Conservation (phyloP, 23 tunicate species). For the Oikopleura albicans region DNA sequence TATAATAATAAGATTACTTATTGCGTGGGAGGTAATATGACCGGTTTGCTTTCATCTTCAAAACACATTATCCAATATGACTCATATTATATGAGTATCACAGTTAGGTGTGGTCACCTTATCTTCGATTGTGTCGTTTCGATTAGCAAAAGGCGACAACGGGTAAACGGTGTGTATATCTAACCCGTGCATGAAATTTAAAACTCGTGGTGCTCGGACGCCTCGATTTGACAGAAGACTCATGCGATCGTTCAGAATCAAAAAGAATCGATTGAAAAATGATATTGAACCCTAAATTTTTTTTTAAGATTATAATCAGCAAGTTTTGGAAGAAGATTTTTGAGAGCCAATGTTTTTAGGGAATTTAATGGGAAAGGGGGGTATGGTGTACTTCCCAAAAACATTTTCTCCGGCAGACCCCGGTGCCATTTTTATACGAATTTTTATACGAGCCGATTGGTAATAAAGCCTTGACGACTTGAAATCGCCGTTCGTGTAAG, state of each 20-base stretch:
- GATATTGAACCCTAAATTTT: neutral
- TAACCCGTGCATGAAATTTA: neutral
- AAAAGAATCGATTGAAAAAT: neutral
- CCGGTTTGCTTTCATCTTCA: too few species aligned
- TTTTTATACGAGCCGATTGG: too few species aligned
- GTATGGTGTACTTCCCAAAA: neutral
- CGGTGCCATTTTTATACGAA: neutral
- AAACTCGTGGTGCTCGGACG: conserved; percentile 54
- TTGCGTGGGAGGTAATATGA: too few species aligned
- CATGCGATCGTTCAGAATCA: neutral
- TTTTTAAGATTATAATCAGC: neutral
- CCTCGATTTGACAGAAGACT: conserved; percentile 42
- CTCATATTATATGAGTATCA: too few species aligned
- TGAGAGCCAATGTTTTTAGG: too few species aligned
- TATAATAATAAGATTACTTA: too few species aligned
- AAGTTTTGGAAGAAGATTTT: neutral
- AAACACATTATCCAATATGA: too few species aligned
- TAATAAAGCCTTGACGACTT: too few species aligned
- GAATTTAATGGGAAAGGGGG: too few species aligned
- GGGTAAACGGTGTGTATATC: conserved; percentile 42
- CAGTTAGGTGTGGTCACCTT: too few species aligned
- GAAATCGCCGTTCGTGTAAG: too few species aligned
- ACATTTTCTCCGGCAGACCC: neutral
- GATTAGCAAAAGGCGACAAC: conserved; percentile 42
- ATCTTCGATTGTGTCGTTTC: neutral